Base-by-base conservation (phyloP, 2,113 vertebrate genomes). In the Bostrychus sinensis region DNA sequence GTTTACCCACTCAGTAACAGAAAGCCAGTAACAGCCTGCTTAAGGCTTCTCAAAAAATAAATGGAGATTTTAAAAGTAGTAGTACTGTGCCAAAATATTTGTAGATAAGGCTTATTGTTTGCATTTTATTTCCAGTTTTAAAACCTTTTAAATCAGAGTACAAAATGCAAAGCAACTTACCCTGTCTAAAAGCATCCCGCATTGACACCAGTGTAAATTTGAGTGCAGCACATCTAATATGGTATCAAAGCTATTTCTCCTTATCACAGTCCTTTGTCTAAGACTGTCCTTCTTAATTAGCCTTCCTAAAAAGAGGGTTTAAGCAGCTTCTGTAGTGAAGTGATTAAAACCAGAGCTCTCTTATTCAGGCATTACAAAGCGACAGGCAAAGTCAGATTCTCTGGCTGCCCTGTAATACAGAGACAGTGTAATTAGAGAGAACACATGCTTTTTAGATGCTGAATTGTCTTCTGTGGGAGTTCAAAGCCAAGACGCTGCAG, bases 381-480 rank as follows among this genome's bases (percentile, higher is more conserved):
- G 25, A 63, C 46, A 71, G 64, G 71, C 62, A 72, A 66, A 73
- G 75, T 61, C 28, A 67, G 75, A 75, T 72, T 72, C 70, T 58
- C 23, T 10, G 58, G 22, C 74, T 77, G 80, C 83, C 77, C 88
- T 89, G 75, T 89, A 90, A 90, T 90, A 85, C 41, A 83, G 62
- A 72, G 53, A 58, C 56, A 30, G 50, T 63, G 68, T 88, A 89
- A 90, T 90, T 90, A 89, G 69, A 89, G 85, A 86, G 80, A 81
- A 56, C 63, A 55, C 70, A 73, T 66, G 64, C 60, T 81, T 84
- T 85, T 84, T 73, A 86, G 84, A 86, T 74, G 80, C 73, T 74
- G 67, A 89, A 90, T 87, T 88, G 86, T 82, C 82, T 88, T 88
- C 83, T 82, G 72, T 81, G 82, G 78, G 70, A 70, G 73, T 87